Base-by-base conservation (phyloP, 2,113 vertebrate species). In the Rattus norvegicus region DNA sequence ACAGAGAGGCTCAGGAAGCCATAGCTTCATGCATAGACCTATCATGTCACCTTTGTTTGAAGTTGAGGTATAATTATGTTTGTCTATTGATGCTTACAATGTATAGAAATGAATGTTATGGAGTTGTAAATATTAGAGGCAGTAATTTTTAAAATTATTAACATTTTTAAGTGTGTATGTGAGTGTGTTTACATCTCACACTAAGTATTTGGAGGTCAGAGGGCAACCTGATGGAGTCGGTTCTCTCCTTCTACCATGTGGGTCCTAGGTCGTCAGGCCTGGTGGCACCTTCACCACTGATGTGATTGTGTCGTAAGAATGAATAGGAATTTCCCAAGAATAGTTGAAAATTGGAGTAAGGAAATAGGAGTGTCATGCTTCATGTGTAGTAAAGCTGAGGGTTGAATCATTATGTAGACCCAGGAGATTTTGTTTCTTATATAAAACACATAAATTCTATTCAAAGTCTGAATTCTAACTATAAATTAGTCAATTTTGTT, bases 51-150 rank as follows among this genome's bases (percentile, higher is more conserved):
- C 26, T 89, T 88, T 92, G 72, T 92, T 56, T 90, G 43, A 28
- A 89, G 39, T 24, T 52, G 0, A 2, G 65, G 10, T 86, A 24
- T 83, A 17, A 91, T 72, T 24, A 1, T 61, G 7, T 95, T 26
- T 84, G 22, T 39, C 20, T 91, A 36, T 83, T 91, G 36, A 1
- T 91, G 56, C 65, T 97, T 91, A 14, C 67, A 70, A 0, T 90
- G 63, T 88, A 56, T 88, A 30, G 76, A 97, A 95, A 92, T 94
- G 30, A 97, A 77, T 36, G 85, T 76, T 63, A 69, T 89, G 39
- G 33, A 76, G 79, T 81, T 96, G 59, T 83, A 63, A 89, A 33
- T 90, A 63, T 47, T 52, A 83, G n/a, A 61, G 87, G 13, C 49
- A 80, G 36, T 80, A 65, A 12, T 86, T 65, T 61, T 88, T 70